Evolutionary conservation across 2,797 vertebrate species (phyloP), one percentile per base, ranked within the genome.

Genomic region (Brachymystax lenok): DNA sequence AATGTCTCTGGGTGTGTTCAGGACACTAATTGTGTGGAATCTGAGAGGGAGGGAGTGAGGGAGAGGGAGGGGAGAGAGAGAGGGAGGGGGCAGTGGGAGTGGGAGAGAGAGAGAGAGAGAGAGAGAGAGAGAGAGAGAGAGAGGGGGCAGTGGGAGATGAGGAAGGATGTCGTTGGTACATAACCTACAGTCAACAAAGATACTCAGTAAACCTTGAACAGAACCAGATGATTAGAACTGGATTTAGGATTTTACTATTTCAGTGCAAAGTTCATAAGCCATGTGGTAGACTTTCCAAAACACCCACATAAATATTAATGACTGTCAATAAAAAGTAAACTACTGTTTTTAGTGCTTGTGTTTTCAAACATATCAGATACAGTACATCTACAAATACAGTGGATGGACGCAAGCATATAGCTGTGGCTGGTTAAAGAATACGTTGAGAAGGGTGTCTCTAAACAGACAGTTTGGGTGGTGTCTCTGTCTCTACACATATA

Each of bases 11-110:
- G 90, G 88, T 90, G 79, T 85, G 89, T 85, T 82, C 82, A 88
- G 85, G 86, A 86, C 78, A 81, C 89, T 94, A 92, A 94, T 94
- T 93, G 90, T 79, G 66, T 74, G 59, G 81, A 84, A 84, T 89
- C 85, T 85, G 86, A 82, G 83, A 84, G 82, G 10, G 40, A 82
- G 10, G 2, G 40, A 12, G 40, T 10, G 40, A 10, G 40, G 40
- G 33, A 35, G 33, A 1, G 33, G 33, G 33, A 7, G 5, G 28
- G 4, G 35, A 35, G 6, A 35, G 35, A 35, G 35, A 6, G 35
- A 7, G 35, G 1, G 6, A 70, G 6, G 35, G 6, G 35, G 6
- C 5, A 7, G 35, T 1, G 35, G 1, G 5, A 35, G 6, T 1
- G 1, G 8, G 40, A 12, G 40, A 40, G 35, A 0, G 40, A 40